A percentile compares a stretch with the other conserved stretches of the same genome.
These are phyloP conservation scores for Mycalesis mineus DNA, from an alignment of 2,888 invertebrate species.

Conservation along the genomic window DNA sequence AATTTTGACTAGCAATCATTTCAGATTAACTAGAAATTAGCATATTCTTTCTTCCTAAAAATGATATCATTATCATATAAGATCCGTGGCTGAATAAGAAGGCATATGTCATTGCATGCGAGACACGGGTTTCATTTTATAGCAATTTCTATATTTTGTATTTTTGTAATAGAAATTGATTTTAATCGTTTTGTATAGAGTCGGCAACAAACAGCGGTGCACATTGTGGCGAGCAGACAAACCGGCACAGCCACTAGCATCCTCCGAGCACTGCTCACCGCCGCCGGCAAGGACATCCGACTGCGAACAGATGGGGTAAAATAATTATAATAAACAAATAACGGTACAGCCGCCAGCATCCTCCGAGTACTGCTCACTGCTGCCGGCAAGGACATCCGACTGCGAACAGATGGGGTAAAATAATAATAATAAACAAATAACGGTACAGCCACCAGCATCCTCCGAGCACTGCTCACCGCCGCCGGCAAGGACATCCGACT, in stretches of 20 bases:
- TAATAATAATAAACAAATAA: conserved; percentile 59
- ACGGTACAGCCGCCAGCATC: conserved; percentile 94
- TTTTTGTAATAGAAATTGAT: no score
- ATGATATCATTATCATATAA: no score
- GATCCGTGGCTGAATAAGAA: no score
- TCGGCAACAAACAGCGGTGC: conserved; percentile 95
- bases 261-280: conserved; percentile 89
- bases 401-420: conserved; percentile 93
- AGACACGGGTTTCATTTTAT: no score
- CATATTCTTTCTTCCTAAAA: no score
- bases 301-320: conserved; percentile 92
- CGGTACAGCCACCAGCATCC: conserved; percentile 93
- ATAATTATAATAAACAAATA: conserved; percentile 44
- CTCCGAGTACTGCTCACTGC: conserved; percentile 83
- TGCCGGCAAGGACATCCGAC: conserved; percentile 76
- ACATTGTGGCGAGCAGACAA: conserved; percentile 95
- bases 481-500: conserved; percentile 75
- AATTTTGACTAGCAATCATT: no score
- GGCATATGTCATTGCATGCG: no score
- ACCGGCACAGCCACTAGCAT: conserved; percentile 95
- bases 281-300: conserved; percentile 93
- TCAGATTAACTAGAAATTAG: no score
- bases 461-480: conserved; percentile 85
- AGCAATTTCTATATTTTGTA: no score
- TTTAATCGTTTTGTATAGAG: no score